Evolutionary conservation across 1,140 invertebrate species (phyloP).

Genomic region (Trichomalopsis sarcophagae): DNA sequence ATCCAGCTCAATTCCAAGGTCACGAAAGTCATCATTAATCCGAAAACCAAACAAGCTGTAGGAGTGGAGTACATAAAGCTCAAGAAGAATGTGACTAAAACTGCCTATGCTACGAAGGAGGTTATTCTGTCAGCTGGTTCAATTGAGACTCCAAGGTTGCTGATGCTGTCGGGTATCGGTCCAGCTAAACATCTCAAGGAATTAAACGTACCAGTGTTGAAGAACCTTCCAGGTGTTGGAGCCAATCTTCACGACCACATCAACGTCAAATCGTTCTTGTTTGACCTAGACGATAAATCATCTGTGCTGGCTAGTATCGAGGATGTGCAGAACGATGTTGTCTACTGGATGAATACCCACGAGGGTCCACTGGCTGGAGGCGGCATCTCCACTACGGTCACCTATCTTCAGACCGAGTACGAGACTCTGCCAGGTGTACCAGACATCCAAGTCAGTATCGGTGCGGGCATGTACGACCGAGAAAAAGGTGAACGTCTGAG

Average conservation of each 20-base stretch:
- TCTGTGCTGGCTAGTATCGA: background rate
- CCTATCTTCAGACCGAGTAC: slow-evolving; percentile 13
- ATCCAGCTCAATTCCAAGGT: slow-evolving; percentile 19
- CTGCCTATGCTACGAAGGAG: slow-evolving; percentile 75
- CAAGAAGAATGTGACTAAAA: background rate
- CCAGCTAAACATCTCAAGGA: slow-evolving; percentile 41
- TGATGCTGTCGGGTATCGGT: slow-evolving; percentile 70
- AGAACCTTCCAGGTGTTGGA: slow-evolving; percentile 68
- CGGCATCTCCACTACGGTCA: background rate
- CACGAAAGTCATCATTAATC: slow-evolving; percentile 35
- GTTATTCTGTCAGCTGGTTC: slow-evolving; percentile 72
- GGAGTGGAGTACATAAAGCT: slow-evolving; percentile 30
- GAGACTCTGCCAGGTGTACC: slow-evolving; percentile 15
- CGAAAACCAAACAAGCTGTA: slow-evolving; percentile 1
- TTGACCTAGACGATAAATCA: background rate
- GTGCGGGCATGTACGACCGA: background rate
- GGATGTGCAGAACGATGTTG: background rate
- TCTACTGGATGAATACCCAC: slow-evolving; percentile 31
- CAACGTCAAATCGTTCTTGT: background rate
- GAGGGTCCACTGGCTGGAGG: slow-evolving; percentile 20
- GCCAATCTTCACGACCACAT: slow-evolving; percentile 76
- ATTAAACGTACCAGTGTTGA: slow-evolving; percentile 60
- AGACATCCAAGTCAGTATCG: slow-evolving; percentile 40
- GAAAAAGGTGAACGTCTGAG: background rate
- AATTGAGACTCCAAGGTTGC: slow-evolving; percentile 71